Percentiles rank a stretch among this genome's conserved stretches.
These are phyloP conservation scores for Dendroctonus valens DNA, from an alignment of 1,140 invertebrate genomes.

Conservation along the genomic window DNA sequence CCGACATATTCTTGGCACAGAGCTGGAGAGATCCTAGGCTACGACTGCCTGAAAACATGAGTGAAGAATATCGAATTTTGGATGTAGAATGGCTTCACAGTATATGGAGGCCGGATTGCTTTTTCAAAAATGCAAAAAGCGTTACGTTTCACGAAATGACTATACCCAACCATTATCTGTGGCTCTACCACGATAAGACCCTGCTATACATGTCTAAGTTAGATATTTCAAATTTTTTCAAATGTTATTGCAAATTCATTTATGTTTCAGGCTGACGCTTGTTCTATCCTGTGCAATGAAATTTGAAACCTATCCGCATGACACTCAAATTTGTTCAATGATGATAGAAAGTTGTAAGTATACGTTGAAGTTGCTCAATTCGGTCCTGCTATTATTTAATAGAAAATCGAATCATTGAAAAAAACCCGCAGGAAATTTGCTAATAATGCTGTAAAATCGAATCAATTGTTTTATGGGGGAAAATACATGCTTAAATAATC, in stretches of 20 bases:
- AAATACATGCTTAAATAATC: too few relatives aligned
- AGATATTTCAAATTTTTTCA: constrained; percentile 42
- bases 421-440: too few relatives aligned
- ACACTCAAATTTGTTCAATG: constrained; percentile 87
- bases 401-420: too few relatives aligned
- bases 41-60: constrained; percentile 86
- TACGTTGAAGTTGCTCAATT: background rate
- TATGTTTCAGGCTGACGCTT: constrained; percentile 70
- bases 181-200: constrained; percentile 88
- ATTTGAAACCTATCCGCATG: constrained; percentile 88
- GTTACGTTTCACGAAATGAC: constrained; percentile 94
- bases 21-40: constrained; percentile 86
- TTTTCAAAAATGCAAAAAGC: constrained; percentile 91
- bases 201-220: constrained; percentile 88
- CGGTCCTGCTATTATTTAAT: too few relatives aligned
- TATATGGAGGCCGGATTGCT: constrained; percentile 90
- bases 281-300: constrained; percentile 91
- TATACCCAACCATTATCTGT: constrained; percentile 90
- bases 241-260: background rate
- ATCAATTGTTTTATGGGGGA: too few relatives aligned
- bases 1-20: constrained; percentile 89
- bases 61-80: constrained; percentile 84
- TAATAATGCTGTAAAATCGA: too few relatives aligned
- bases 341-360: constrained; percentile 88
- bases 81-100: constrained; percentile 88